Percentiles rank a stretch among this genome's conserved stretches.
These are phyloP conservation scores for Miniopterus natalensis DNA, from an alignment of 2,113 vertebrate genomes.

Conservation along the genomic window DNA sequence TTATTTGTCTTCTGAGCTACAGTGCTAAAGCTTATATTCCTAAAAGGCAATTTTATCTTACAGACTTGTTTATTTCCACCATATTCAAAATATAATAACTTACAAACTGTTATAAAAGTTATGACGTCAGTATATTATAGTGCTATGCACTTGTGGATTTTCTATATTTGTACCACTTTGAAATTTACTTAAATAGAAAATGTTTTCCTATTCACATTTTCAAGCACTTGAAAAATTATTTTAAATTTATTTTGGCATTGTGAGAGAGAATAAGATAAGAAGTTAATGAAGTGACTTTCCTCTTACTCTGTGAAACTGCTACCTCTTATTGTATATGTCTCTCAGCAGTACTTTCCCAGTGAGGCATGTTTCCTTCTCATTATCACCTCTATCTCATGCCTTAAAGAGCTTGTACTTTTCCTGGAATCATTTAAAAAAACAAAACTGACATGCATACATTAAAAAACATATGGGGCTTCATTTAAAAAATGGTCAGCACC, in stretches of 20 bases:
- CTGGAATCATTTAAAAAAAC: neutral
- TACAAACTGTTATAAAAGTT: neutral
- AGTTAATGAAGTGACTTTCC: neutral
- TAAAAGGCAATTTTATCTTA: conserved; percentile 5
- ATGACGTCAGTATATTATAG: neutral
- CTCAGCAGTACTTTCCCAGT: neutral
- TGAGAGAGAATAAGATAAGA: conserved; percentile 20
- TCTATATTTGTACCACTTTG: conserved; percentile 46
- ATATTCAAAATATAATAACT: conserved; percentile 18
- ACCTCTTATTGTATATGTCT: conserved; percentile 51
- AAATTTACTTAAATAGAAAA: conserved; percentile 58
- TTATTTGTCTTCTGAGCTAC: conserved; percentile 28
- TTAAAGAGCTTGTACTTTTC: conserved; percentile 55
- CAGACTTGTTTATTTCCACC: conserved; percentile 22
- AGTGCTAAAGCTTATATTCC: neutral
- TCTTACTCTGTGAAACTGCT: conserved; percentile 62
- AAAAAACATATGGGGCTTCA: conserved; percentile 1
- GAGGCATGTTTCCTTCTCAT: conserved; percentile 12
- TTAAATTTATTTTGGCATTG: conserved; percentile 51
- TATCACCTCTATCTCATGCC: conserved; percentile 48
- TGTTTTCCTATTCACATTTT: conserved; percentile 53
- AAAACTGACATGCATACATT: neutral
- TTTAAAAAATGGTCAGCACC: conserved; percentile 18
- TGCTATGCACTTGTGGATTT: conserved; percentile 34
- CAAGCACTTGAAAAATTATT: conserved; percentile 47